Base-by-base conservation (phyloP, 53 echinoderm and acorn worm genomes). In the Echinometra lucunter region DNA sequence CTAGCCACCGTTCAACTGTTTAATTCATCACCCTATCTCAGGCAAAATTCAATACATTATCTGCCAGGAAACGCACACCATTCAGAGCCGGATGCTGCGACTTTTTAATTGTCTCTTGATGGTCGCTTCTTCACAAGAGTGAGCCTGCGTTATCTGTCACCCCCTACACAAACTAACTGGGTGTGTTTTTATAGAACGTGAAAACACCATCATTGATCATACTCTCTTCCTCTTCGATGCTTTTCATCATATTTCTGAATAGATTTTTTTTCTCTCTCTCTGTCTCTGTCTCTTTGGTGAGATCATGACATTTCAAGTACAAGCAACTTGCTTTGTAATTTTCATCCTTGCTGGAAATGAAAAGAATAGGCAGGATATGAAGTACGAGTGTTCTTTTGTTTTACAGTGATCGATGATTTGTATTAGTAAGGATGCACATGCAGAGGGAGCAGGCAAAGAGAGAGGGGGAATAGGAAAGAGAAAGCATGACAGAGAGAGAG, bases 321-420 rank as follows among this genome's bases (percentile, higher is more conserved):
- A 53, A 15, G 27, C 13, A 49, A 85, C 45, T 85, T 49, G 11
- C 85, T 27, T 45, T 85, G 85, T 35, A 49, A n/a, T 85, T 85
- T 85, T 85, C 49, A 27, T 18, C 49, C 49, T n/a, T 27, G 12
- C 1, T 3, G 45, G 45, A 82, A 49, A 44, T 85, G 85, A 53
- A 13, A 85, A 85, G n/a, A 85, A 49, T 28, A 85, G 85, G 13
- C 85, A 85, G 85, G 85, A 85, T 85, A 30, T 3, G 81, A 15
- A 85, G 85, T 5, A n/a, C 85, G 30, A 85, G 85, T 85, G 85
- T 85, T 85, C 47, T 85, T 85, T 85, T 85, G 85, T 85, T 85
- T 85, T 49, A 49, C n/a, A 0, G 49, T 85, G 85, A 85, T 85
- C 49, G 49, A 53, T 85, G 28, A 45, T 85, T 47, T 85, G 85